Percentiles rank a stretch among this genome's conserved stretches.
Conservation (phyloP, 2,113 vertebrate species). For the Ceyx margarethae region DNA sequence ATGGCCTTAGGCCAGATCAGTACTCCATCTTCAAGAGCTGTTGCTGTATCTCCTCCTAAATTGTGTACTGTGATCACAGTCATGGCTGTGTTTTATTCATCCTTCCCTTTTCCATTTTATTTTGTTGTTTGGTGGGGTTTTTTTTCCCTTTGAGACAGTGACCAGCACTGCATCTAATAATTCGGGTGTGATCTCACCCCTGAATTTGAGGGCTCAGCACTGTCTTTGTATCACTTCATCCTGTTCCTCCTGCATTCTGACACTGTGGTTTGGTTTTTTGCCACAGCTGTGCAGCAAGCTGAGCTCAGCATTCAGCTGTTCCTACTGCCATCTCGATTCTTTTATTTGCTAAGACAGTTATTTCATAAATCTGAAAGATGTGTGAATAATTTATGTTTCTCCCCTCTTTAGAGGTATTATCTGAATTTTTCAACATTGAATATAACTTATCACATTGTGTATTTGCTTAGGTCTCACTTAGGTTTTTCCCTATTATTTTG, state of each 20-base stretch:
- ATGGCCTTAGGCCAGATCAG: neutral
- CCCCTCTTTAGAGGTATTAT: neutral
- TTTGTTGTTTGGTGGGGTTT: neutral
- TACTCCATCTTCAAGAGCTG: neutral
- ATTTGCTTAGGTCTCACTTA: neutral
- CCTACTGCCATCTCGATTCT: neutral
- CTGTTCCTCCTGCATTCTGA: slow-evolving; percentile 20
- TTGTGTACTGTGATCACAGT: neutral
- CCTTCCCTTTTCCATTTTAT: neutral
- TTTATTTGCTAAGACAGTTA: slow-evolving; percentile 19
- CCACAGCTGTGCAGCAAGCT: slow-evolving; percentile 49
- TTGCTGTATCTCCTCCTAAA: neutral
- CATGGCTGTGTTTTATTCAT: neutral
- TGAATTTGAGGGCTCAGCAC: slow-evolving; percentile 31
- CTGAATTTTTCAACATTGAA: slow-evolving; percentile 21
- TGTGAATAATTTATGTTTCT: neutral
- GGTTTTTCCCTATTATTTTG: neutral
- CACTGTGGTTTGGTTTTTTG: neutral
- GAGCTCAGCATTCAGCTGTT: slow-evolving; percentile 63
- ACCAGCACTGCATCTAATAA: neutral
- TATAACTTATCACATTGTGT: neutral
- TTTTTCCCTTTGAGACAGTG: neutral
- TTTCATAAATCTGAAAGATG: slow-evolving; percentile 36
- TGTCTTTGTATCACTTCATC: slow-evolving; percentile 18
- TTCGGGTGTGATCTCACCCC: neutral